phyloP scores from a whole-genome alignment of 2,888 invertebrate genomes.

The Tiliacea citrago region DNA sequence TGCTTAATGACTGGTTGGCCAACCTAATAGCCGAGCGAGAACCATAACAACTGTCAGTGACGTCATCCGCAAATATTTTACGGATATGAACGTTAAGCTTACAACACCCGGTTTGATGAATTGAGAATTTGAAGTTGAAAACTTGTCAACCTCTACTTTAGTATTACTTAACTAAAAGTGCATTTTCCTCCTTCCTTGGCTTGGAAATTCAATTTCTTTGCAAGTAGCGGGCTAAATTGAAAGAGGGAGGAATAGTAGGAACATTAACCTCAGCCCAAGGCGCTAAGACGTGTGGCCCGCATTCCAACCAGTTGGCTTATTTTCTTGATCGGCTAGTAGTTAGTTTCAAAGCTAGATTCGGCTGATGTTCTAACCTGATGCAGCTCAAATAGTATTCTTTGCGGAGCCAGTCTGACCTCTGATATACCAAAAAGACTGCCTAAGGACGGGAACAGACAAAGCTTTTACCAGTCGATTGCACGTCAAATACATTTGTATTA shows the following conservation, averaged over 20 bases:
- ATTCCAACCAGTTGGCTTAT: background rate
- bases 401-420: background rate
- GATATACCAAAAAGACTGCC: background rate
- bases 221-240: background rate
- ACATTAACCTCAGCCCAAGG: no score
- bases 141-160: background rate
- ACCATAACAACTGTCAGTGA: background rate
- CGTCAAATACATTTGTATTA: slow-evolving; percentile 24
- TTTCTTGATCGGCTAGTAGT: background rate
- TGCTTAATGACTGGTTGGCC: background rate
- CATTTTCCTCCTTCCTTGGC: background rate
- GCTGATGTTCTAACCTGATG: background rate
- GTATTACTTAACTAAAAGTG: background rate
- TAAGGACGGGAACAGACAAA: slow-evolving; percentile 7
- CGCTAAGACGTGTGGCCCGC: background rate
- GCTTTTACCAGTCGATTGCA: slow-evolving; percentile 11
- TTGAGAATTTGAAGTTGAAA: background rate
- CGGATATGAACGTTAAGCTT: background rate
- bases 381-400: background rate
- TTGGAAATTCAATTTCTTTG: background rate
- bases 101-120: background rate
- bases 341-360: background rate
- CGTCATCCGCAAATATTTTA: background rate
- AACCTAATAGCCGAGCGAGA: slow-evolving; percentile 20
- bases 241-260: background rate